These are phyloP conservation scores for Setipinna tenuifilis DNA, from an alignment of 2,797 vertebrate species.

Conservation along the genomic window DNA sequence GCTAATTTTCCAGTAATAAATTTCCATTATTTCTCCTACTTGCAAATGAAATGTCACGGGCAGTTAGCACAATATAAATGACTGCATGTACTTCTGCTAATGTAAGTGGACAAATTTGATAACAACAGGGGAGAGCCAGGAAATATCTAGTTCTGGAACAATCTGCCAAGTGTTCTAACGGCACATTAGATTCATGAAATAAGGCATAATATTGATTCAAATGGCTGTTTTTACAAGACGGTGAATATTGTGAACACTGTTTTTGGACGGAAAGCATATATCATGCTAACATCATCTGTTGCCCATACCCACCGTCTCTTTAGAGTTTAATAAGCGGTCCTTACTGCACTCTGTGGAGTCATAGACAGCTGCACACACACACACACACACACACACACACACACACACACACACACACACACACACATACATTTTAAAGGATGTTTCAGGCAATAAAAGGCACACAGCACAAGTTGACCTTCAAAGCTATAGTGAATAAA, in stretches of 20 bases:
- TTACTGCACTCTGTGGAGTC: not conserved
- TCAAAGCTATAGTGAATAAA: not conserved
- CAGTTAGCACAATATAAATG: conserved; percentile 18
- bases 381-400: not conserved
- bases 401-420: conserved; percentile 9
- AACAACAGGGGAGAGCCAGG: conserved; percentile 2
- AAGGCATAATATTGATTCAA: conserved; percentile 36
- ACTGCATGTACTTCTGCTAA: not conserved
- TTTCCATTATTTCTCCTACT: conserved; percentile 27
- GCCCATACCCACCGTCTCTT: not conserved
- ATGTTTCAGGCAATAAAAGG: conserved; percentile 18
- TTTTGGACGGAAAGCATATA: conserved; percentile 22
- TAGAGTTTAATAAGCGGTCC: conserved; percentile 7
- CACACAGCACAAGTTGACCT: not conserved
- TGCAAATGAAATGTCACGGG: conserved; percentile 28
- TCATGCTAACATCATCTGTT: conserved; percentile 19
- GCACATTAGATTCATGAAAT: conserved; percentile 33
- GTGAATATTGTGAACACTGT: conserved; percentile 25
- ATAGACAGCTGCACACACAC: not conserved
- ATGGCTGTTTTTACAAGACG: conserved; percentile 42
- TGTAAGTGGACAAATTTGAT: conserved; percentile 3
- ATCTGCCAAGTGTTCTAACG: conserved; percentile 27
- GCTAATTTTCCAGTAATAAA: conserved; percentile 26
- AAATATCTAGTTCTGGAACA: conserved; percentile 11
- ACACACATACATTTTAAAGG: conserved; percentile 22